Conservation (phyloP, 2,113 vertebrate species). For the Eublepharis macularius region DNA sequence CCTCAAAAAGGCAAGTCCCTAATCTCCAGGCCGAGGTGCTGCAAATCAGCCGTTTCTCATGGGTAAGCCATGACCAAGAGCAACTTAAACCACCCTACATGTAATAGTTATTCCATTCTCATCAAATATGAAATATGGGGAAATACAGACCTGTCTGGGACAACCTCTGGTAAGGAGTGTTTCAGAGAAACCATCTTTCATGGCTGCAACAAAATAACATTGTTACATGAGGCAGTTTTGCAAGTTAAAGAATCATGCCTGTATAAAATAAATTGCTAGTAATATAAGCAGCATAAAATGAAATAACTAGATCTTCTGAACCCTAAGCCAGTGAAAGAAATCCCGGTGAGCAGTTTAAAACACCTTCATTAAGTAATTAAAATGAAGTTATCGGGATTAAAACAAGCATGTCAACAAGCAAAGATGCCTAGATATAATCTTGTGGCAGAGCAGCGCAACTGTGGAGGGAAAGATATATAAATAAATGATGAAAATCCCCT, state of each 20-base stretch:
- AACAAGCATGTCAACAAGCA: slow-evolving; percentile 35
- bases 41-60: not conserved
- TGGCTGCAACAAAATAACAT: not conserved
- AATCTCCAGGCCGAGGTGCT: not conserved
- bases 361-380: slow-evolving; percentile 55
- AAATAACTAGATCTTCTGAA: slow-evolving; percentile 30
- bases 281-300: not conserved
- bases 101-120: not conserved
- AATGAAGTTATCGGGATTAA: slow-evolving; percentile 49
- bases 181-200: not conserved
- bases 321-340: slow-evolving; percentile 43
- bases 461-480: not conserved
- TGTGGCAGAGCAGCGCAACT: not conserved
- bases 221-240: not conserved
- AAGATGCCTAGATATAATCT: slow-evolving; percentile 23
- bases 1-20: not conserved
- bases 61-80: too few species aligned
- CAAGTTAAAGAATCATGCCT: slow-evolving; percentile 1
- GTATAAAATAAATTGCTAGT: slow-evolving; percentile 16
- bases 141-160: not conserved
- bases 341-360: slow-evolving; percentile 43
- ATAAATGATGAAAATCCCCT: not conserved
- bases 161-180: not conserved
- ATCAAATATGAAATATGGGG: not conserved
- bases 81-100: too few species aligned